These are phyloP conservation scores for Melanostigma gelatinosum DNA, from an alignment of 2,113 vertebrate species.

Conservation along the genomic window DNA sequence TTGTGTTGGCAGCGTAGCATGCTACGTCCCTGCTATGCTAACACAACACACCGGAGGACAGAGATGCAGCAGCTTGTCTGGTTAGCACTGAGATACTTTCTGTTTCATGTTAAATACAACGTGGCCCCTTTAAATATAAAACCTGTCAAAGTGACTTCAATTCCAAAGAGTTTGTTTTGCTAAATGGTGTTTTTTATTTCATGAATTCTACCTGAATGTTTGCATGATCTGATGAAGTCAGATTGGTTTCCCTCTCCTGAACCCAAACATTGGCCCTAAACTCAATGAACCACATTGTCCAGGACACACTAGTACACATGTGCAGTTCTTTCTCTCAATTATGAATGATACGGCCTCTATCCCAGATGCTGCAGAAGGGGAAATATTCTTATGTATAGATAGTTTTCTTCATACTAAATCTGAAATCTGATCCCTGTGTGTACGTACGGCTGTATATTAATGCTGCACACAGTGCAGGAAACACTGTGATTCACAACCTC, in stretches of 20 bases:
- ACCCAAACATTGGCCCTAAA: neutral
- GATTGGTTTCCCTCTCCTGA: neutral
- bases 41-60: neutral
- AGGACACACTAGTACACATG: neutral
- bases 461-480: neutral
- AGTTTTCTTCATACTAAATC: neutral
- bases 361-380: neutral
- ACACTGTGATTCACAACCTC: neutral
- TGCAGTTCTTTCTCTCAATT: neutral
- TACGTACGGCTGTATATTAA: neutral
- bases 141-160: no score
- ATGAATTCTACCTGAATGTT: neutral
- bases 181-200: no score
- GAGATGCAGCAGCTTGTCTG: no score
- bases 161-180: no score
- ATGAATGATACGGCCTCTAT: neutral
- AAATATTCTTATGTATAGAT: neutral
- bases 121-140: no score
- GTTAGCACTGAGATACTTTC: no score
- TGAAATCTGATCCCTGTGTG: neutral
- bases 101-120: no score
- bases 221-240: neutral
- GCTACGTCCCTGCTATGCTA: neutral
- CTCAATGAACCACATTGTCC: neutral
- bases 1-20: neutral